Evolutionary conservation across 2,888 invertebrate species (phyloP).

Genomic region (Lasioglossum oenotherae): DNA sequence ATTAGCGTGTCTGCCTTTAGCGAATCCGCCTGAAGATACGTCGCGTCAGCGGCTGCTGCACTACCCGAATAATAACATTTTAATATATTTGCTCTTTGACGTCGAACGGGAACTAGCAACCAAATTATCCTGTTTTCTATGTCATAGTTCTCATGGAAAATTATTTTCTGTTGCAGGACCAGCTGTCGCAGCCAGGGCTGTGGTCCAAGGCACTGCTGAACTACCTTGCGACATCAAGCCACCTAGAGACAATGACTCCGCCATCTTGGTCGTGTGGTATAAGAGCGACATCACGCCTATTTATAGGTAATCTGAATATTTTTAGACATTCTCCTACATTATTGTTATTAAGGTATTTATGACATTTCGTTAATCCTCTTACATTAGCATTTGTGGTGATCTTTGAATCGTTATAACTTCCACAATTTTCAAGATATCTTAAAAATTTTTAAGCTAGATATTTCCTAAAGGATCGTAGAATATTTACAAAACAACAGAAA

Average conservation of each 20-base stretch:
- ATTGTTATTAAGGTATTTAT: background rate
- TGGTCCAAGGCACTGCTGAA: slow-evolving; percentile 91
- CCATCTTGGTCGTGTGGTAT: slow-evolving; percentile 95
- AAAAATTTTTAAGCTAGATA: background rate
- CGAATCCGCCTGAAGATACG: background rate
- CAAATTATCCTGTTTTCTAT: background rate
- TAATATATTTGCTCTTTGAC: slow-evolving; percentile 7
- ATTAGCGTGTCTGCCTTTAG: background rate
- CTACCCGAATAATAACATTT: slow-evolving; percentile 5
- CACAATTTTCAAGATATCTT: background rate
- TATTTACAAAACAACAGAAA: background rate
- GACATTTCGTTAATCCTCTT: background rate
- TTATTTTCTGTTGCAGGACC: slow-evolving; percentile 86
- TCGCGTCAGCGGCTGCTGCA: background rate
- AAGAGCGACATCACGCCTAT: slow-evolving; percentile 94
- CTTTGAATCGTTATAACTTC: background rate
- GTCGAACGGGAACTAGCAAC: background rate
- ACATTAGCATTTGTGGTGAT: background rate
- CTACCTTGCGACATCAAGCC: slow-evolving; percentile 95
- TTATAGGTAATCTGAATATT: slow-evolving; percentile 89
- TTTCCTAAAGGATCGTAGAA: background rate
- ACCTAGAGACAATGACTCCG: slow-evolving; percentile 91
- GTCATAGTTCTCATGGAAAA: background rate
- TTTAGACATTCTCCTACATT: background rate
- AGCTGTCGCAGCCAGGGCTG: slow-evolving; percentile 88